Conservation (phyloP, 2,888 invertebrate genomes). For the Trissolcus brochymenae region DNA sequence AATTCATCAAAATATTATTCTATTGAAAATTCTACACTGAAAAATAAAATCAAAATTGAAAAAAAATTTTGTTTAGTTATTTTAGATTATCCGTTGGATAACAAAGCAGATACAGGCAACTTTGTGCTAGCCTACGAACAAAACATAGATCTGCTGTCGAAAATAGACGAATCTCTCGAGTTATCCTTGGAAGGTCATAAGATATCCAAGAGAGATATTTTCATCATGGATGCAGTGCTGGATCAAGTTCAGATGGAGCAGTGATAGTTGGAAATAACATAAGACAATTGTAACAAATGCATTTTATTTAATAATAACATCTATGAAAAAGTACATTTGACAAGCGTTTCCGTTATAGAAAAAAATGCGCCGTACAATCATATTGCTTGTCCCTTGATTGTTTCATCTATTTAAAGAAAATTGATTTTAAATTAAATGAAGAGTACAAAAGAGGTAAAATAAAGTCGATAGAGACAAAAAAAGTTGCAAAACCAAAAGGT, state of each 20-base stretch:
- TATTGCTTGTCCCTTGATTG: constrained; percentile 1
- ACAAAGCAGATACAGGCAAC: constrained; percentile 86
- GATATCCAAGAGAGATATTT: constrained; percentile 62
- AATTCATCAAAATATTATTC: neutral
- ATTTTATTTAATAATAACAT: constrained; percentile 58
- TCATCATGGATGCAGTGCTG: constrained; percentile 12
- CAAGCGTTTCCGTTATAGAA: constrained; percentile 5
- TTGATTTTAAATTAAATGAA: neutral
- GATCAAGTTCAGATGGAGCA: constrained; percentile 4
- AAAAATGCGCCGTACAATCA: constrained; percentile 37
- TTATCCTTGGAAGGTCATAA: constrained; percentile 81
- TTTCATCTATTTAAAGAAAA: neutral
- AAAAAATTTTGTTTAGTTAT: constrained; percentile 81
- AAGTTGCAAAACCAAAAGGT: neutral
- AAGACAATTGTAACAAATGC: constrained; percentile 39
- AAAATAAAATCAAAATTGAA: neutral
- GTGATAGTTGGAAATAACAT: constrained; percentile 66
- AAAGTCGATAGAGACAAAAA: constrained; percentile 1
- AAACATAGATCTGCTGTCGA: constrained; percentile 81
- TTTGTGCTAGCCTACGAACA: constrained; percentile 89
- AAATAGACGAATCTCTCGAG: constrained; percentile 86
- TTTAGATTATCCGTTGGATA: constrained; percentile 83
- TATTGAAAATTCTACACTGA: neutral
- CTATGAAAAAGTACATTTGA: constrained; percentile 36
- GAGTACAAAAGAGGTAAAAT: neutral